Evolutionary conservation across 2,888 invertebrate species (phyloP), one percentile per base, ranked within the genome.

Genomic region (Tetragnatha montana): DNA sequence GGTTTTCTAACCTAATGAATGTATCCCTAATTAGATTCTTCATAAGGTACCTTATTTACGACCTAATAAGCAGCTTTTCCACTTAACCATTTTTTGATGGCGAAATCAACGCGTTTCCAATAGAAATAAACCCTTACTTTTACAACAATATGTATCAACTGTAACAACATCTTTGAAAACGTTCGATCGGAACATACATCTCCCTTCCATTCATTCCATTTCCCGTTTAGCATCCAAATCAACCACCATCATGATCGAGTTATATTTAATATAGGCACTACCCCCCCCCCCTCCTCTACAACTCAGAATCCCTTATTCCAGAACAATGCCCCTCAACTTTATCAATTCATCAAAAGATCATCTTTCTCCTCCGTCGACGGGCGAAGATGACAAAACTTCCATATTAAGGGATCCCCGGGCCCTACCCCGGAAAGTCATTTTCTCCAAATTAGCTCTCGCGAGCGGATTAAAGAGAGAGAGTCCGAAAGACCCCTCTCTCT

Each of bases 321-420:
- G 73, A 51, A 82, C 60, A 82, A 74, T 69, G 70, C 85, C 17
- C n/a, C 17, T 78, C 50, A 87, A 87, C 74, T 81, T 81, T 81
- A 75, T 73, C 87, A 75, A 75, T 87, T 87, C 81, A 87, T 81
- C 87, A 80, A 80, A 87, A 80, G 80, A 80, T 87, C 87, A 80
- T 80, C 80, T 80, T 87, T 74, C 87, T 80, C 80, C 60, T 8
- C 19, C 35, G 17, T 47, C 60, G 68, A 73, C 60, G 22, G 80
- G 51, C 17, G 51, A 68, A 85, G 78, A 71, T 51, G 78, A 51
- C 78, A 50, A 85, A 71, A 74, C 73, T 68, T 74, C 68, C 68
- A 73, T 68, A 74, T 80, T 80, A 80, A 75, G 22, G 73, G 74
- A 79, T 71, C 19, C 79, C 60, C 14, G 17, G 10, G 21, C 68